Evolutionary conservation across 2,888 invertebrate species (phyloP), one percentile per base, ranked within the genome.

Genomic region (Lapara coniferarum): DNA sequence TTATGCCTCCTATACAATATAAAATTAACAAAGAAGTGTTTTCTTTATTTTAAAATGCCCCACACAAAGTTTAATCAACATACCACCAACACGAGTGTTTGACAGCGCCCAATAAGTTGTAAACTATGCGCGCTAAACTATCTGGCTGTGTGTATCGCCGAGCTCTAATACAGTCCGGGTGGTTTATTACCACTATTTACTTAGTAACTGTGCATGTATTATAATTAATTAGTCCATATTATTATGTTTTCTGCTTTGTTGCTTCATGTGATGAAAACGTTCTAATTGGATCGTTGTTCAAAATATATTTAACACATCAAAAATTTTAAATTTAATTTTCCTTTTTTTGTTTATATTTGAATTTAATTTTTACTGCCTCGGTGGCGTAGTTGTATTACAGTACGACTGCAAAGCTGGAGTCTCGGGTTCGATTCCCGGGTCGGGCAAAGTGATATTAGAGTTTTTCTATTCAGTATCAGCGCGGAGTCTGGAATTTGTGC

Each of bases 201-300:
- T 85, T 84, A 86, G 83, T 84, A 83, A 84, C 75, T 81, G 77
- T 76, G 77, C 78, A 78, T 76, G 78, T 80, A 82, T 80, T 80
- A 83, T 81, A 83, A 87, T 85, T 88, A 86, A 88, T 87, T 86
- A 85, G 79, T 84, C 83, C 76, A 78, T 77, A 80, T 25, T 77
- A 80, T 25, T 1, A 25, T 83, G 80, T 82, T 84, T 81, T 75
- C 73, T 79, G 75, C 80, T 79, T 79, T 78, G 77, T 83, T 85
- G 78, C 77, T 79, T 72, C 71, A 77, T 76, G 56, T 72, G 74
- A 66, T 74, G 74, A 73, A 75, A 77, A 77, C 74, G 13, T 25
- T 30, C 49, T 68, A 51, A 57, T 57, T 51, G 30, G 37, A 37
- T 37, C 37, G 5, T 37, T 51, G 56, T 57, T 57, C 13, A 57